Conservation (phyloP, 2,113 vertebrate genomes). For the Regulus satrapa region DNA sequence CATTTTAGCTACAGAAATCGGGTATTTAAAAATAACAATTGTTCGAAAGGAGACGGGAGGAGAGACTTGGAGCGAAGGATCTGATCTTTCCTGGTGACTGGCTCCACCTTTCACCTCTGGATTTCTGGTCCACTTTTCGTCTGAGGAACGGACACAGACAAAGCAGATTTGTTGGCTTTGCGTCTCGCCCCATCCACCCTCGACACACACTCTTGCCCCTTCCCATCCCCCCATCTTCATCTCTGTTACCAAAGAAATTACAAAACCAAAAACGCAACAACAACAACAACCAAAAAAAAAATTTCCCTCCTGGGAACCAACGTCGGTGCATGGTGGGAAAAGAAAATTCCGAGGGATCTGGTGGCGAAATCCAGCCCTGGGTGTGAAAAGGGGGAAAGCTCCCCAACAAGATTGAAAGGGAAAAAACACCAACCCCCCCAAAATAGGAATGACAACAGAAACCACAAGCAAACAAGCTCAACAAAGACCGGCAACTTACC, state of each 20-base stretch:
- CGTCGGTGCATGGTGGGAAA: neutral
- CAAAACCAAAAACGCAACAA: constrained; percentile 38
- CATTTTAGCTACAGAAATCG: constrained; percentile 75
- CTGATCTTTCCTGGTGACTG: constrained; percentile 1
- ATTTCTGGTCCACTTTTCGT: neutral
- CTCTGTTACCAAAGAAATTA: constrained; percentile 71
- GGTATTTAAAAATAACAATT: constrained; percentile 63
- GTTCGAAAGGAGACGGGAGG: constrained; percentile 13
- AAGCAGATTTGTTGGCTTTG: constrained; percentile 25
- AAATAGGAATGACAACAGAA: neutral
- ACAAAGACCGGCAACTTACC: constrained; percentile 16
- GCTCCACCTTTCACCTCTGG: neutral
- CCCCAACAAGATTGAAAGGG: neutral
- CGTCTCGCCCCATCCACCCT: neutral
- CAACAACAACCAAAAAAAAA: neutral
- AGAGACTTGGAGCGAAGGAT: constrained; percentile 25
- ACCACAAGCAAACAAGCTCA: constrained; percentile 30
- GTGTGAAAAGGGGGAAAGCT: neutral
- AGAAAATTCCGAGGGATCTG: neutral
- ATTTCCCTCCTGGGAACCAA: neutral
- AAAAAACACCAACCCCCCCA: neutral
- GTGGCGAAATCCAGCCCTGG: neutral
- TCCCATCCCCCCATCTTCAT: neutral
- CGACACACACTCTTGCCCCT: neutral
- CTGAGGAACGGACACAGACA: constrained; percentile 3